Evolutionary conservation across 2,888 invertebrate genomes (phyloP).

Genomic region (Alcis repandata): DNA sequence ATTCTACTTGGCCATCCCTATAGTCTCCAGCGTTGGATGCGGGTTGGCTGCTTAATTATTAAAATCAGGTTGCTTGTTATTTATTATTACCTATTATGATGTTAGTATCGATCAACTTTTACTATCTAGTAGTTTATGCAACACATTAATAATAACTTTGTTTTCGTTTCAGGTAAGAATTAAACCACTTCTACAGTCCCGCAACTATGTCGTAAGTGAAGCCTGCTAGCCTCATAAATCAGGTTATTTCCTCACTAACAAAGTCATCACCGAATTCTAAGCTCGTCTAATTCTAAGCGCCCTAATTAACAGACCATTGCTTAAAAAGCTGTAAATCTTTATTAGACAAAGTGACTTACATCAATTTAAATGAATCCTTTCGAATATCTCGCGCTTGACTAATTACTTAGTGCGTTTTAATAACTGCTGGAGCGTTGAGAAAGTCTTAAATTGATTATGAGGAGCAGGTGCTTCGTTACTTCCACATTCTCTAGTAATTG

Average conservation of each 20-base stretch:
- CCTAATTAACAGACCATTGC: slow-evolving; percentile 26
- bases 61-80: too few species aligned
- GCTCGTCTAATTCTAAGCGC: slow-evolving; percentile 17
- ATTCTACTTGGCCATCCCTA: too few species aligned
- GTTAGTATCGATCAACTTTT: not conserved
- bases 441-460: slow-evolving; percentile 22
- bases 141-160: not conserved
- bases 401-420: slow-evolving; percentile 39
- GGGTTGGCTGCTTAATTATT: too few species aligned
- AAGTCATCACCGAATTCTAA: not conserved
- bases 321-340: slow-evolving; percentile 27
- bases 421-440: slow-evolving; percentile 12
- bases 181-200: not conserved
- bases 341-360: slow-evolving; percentile 28
- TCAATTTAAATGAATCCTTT: slow-evolving; percentile 25
- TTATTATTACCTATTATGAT: too few species aligned
- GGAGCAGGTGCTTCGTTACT: slow-evolving; percentile 18
- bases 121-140: not conserved
- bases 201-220: slow-evolving; percentile 14
- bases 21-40: too few species aligned
- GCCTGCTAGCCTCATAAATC: slow-evolving; percentile 5
- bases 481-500: slow-evolving; percentile 12
- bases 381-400: slow-evolving; percentile 25
- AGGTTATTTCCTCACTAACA: slow-evolving; percentile 6
- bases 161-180: slow-evolving; percentile 45